Conservation (phyloP, 35 echinoderm and acorn worm species). For the Eucidaris tribuloides region DNA sequence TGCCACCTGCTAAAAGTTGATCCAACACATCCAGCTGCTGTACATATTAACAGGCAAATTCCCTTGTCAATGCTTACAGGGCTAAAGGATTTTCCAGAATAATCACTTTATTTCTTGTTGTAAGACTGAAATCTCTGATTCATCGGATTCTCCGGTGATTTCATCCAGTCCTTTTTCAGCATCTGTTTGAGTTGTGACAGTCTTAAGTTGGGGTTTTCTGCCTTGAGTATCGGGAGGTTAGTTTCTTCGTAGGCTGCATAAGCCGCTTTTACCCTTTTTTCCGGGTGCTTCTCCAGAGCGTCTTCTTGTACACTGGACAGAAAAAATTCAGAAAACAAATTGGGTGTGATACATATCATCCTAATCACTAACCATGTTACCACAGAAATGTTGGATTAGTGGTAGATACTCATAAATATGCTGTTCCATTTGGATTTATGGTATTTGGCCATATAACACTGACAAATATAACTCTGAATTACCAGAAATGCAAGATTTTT, state of each 20-base stretch:
- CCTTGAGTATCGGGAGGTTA: conserved; percentile 83
- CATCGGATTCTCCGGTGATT: conserved; percentile 89
- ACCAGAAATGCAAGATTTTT: too few species aligned
- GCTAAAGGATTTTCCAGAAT: too few species aligned
- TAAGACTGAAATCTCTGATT: conserved; percentile 67
- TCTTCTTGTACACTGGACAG: conserved; percentile 64
- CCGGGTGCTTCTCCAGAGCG: conserved; percentile 71
- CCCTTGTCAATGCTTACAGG: too few species aligned
- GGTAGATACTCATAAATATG: too few species aligned
- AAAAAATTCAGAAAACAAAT: not conserved
- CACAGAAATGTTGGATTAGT: too few species aligned
- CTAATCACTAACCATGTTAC: too few species aligned
- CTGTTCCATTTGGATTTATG: too few species aligned
- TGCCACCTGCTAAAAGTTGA: too few species aligned
- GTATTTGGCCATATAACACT: too few species aligned
- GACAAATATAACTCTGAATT: too few species aligned
- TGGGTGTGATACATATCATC: not conserved
- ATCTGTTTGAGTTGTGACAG: conserved; percentile 90
- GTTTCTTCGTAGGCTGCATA: conserved; percentile 73
- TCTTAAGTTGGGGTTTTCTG: conserved; percentile 87
- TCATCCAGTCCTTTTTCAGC: conserved; percentile 97
- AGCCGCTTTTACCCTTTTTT: conserved; percentile 89
- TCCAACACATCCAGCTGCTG: too few species aligned
- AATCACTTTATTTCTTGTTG: not conserved
- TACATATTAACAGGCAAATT: too few species aligned